Evolutionary conservation across 1,140 invertebrate species (phyloP).

Genomic region (Plodia interpunctella): DNA sequence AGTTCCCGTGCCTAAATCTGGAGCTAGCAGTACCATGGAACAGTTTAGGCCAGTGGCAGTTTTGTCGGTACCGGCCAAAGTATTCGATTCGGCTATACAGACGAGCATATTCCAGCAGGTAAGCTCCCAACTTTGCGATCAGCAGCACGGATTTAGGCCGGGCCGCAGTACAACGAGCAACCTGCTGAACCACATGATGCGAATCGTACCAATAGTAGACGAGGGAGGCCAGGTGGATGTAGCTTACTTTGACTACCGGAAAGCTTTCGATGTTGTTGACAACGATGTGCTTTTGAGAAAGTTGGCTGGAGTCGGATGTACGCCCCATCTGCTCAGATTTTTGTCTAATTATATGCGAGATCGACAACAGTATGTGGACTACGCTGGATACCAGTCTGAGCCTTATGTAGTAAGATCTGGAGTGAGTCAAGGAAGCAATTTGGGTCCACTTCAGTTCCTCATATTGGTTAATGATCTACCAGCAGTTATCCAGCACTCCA

Average conservation of each 20-base stretch:
- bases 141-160: constrained; percentile 9
- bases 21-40: not conserved
- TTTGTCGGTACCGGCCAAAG: constrained; percentile 6
- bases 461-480: too few relatives aligned
- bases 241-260: constrained; percentile 7
- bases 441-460: too few relatives aligned
- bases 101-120: not conserved
- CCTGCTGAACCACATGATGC: not conserved
- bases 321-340: not conserved
- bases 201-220: not conserved
- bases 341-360: constrained; percentile 7
- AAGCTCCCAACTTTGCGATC: not conserved
- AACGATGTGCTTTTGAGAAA: not conserved
- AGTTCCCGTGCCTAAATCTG: constrained; percentile 12
- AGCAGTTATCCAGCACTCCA: too few relatives aligned
- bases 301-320: not conserved
- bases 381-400: too few relatives aligned
- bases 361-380: too few relatives aligned
- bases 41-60: constrained; percentile 8
- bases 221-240: not conserved
- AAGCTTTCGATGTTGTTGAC: constrained; percentile 9
- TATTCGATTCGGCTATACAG: constrained; percentile 6
- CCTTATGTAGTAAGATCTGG: not conserved
- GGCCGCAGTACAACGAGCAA: not conserved
- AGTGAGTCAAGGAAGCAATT: constrained; percentile 14